Percentiles rank a stretch among this genome's conserved stretches.
Evolutionary conservation across 1,140 invertebrate species (phyloP).

Genomic region (Trichonephila clavata): DNA sequence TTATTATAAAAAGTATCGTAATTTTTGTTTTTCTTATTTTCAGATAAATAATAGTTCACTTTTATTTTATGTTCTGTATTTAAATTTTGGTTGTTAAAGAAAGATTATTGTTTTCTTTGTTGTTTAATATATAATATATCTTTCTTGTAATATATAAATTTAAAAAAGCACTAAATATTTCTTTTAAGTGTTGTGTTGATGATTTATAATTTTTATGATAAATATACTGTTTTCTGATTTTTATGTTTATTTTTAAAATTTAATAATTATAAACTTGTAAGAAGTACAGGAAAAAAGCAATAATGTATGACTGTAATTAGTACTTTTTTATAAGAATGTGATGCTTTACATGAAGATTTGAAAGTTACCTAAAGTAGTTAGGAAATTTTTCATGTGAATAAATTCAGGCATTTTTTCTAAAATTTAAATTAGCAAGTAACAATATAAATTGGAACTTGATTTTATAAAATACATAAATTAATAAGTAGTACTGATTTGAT

Average conservation of each 20-base stretch:
- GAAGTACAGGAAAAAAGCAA: background rate
- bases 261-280: background rate
- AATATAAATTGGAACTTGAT: no score
- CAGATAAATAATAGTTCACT: background rate
- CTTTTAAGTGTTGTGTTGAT: background rate
- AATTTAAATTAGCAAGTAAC: background rate
- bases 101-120: constrained; percentile 60
- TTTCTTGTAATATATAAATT: constrained; percentile 45
- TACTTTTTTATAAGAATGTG: background rate
- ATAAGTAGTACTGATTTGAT: no score
- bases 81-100: constrained; percentile 72
- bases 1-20: constrained; percentile 27
- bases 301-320: background rate
- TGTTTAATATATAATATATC: constrained; percentile 62
- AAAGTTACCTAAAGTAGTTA: constrained; percentile 20
- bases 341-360: constrained; percentile 1
- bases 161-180: background rate
- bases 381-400: background rate
- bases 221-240: constrained; percentile 18
- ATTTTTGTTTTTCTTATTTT: constrained; percentile 25
- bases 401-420: background rate
- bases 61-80: constrained; percentile 62
- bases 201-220: constrained; percentile 1
- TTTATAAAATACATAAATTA: no score
- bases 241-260: background rate